Conservation (phyloP, 2,113 vertebrate genomes). For the Uria aalge region DNA sequence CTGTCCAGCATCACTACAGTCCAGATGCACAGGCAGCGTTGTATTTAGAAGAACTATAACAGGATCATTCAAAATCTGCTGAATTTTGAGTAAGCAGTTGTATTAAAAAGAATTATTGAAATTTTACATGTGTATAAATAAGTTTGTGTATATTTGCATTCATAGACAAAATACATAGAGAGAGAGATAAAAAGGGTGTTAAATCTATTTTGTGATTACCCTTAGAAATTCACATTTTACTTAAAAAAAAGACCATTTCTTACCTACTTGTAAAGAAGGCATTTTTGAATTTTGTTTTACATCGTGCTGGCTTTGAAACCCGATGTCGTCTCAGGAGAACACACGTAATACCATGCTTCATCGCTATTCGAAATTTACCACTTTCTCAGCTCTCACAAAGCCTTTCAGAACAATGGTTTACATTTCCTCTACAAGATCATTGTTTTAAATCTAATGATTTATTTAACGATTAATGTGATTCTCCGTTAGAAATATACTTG, state of each 20-base stretch:
- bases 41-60: neutral
- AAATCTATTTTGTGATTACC: neutral
- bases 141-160: neutral
- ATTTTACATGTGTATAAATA: neutral
- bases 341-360: neutral
- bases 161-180: neutral
- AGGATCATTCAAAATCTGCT: neutral
- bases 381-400: neutral
- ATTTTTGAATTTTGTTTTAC: neutral
- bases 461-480: neutral
- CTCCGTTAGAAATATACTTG: neutral
- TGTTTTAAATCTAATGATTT: neutral
- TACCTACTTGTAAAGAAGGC: neutral
- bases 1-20: neutral
- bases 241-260: neutral
- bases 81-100: neutral
- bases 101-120: neutral
- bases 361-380: neutral
- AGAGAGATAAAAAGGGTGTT: neutral
- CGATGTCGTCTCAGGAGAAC: neutral
- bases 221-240: neutral
- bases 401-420: neutral
- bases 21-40: neutral
- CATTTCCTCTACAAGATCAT: neutral
- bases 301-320: neutral